A percentile compares a stretch with the other conserved stretches of the same genome.
Conservation (phyloP, 2,888 invertebrate genomes). For the Orthosia incerta region DNA sequence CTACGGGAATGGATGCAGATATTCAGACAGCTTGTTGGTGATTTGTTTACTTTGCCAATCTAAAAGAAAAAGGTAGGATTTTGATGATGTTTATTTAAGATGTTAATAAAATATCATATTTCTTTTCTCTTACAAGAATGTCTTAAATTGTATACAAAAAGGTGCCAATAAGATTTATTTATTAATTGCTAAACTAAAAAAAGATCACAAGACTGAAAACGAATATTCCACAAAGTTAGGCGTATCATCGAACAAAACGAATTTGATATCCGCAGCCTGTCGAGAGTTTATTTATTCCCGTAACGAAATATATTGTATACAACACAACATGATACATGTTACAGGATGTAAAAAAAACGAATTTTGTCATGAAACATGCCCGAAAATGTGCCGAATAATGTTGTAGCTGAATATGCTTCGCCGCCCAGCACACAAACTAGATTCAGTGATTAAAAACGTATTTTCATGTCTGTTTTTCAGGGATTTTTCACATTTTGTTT, state of each 20-base stretch:
- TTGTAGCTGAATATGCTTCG: conserved; percentile 18
- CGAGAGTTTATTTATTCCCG: conserved; percentile 35
- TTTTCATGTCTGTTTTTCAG: not conserved
- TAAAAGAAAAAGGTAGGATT: not conserved
- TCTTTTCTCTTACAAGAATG: not conserved
- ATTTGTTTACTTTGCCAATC: too few relatives aligned
- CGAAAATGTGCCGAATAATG: conserved; percentile 45
- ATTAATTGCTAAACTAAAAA: not conserved
- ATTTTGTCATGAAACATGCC: conserved; percentile 53
- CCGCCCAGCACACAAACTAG: conserved; percentile 9
- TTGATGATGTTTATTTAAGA: too few relatives aligned
- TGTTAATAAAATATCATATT: too few relatives aligned
- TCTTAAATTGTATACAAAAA: not conserved
- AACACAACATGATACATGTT: conserved; percentile 45
- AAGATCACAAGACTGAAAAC: not conserved
- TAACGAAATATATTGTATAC: conserved; percentile 36
- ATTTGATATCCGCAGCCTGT: conserved; percentile 22
- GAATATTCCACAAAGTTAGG: not conserved
- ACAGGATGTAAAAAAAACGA: conserved; percentile 38
- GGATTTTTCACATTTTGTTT: not conserved
- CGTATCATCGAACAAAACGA: conserved; percentile 21
- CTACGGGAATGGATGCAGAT: too few relatives aligned
- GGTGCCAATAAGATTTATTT: too few relatives aligned
- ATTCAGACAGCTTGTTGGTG: too few relatives aligned
- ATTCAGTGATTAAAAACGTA: conserved; percentile 30